A percentile compares a stretch with the other conserved stretches of the same genome.
These are phyloP conservation scores for Tamandua tetradactyla DNA, from an alignment of 2,797 vertebrate genomes.

Conservation along the genomic window DNA sequence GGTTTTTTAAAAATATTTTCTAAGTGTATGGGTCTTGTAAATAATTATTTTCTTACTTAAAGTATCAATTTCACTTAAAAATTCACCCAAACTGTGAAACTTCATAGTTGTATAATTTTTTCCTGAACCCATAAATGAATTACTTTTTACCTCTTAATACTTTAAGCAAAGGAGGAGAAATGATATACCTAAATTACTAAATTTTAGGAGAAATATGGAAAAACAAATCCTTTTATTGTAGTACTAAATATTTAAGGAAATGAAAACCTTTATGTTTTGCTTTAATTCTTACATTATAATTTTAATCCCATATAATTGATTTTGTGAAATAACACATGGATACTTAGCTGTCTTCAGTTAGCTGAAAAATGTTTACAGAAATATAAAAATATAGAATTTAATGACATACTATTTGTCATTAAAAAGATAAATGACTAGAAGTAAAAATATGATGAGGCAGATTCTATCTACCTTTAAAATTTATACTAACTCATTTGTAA, in stretches of 20 bases:
- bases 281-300: conserved; percentile 3
- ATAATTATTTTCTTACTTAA: conserved; percentile 18
- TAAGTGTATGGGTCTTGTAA: not conserved
- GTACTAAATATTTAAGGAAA: conserved; percentile 30
- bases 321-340: not conserved
- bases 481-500: not conserved
- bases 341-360: not conserved
- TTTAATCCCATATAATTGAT: not conserved
- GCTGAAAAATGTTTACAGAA: not conserved
- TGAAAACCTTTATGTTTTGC: not conserved
- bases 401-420: not conserved
- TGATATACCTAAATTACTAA: not conserved
- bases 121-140: not conserved
- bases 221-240: not conserved
- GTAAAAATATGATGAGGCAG: not conserved
- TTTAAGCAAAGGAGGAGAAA: conserved; percentile 12
- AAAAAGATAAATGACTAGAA: conserved; percentile 22
- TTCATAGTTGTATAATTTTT: conserved; percentile 4
- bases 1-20: conserved; percentile 35
- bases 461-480: not conserved
- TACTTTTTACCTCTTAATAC: not conserved
- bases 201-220: not conserved
- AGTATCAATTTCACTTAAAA: not conserved
- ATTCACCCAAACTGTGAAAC: not conserved
- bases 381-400: not conserved